Base-by-base conservation (phyloP, 1,140 invertebrate genomes). In the Plodia interpunctella region DNA sequence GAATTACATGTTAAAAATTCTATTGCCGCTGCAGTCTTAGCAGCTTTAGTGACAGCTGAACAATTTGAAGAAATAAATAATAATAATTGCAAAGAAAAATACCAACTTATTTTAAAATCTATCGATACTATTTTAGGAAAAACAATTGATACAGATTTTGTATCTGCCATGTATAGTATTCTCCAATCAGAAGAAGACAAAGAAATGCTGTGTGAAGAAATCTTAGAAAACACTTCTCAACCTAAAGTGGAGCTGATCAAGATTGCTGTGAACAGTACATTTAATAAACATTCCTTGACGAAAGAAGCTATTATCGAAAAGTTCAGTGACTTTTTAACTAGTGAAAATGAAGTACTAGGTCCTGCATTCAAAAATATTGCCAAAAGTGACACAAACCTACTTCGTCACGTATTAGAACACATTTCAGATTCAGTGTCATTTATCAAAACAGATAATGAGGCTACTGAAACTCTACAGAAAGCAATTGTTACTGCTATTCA, bases 231-330 rank as follows among this genome's bases (percentile, higher is more conserved):
- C 76, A 69, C 86, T 72, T 66, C 81, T 76, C 52, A 83, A 57
- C 92, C 91, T 35, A 93, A 93, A 80, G 80, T 93, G 0, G 90
- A 93, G 59, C 90, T 93, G 61, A 83, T 93, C 1, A 93, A 92
- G 78, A 91, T 92, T 60, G 92, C 92, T 0, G 72, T 93, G 0
- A 89, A 90, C 6, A 80, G 74, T 56, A 59, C 72, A 17, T 68
- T 83, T 62, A 60, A 80, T 28, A 85, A 88, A 52, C 77, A 90
- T 62, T 74, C 81, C 25, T 72, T 92, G 17, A 90, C 90, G 20
- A 83, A 91, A 70, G 88, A 92, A 54, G 81, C 91, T 10, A 90
- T 93, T 0, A 78, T 93, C 19, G 92, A 93, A 44, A 91, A 92
- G 68, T 80, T 93, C 5, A 90, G 90, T 30, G 88, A 91, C 60